Evolutionary conservation across 2,113 vertebrate species (phyloP).

Genomic region (Podarcis cretensis): DNA sequence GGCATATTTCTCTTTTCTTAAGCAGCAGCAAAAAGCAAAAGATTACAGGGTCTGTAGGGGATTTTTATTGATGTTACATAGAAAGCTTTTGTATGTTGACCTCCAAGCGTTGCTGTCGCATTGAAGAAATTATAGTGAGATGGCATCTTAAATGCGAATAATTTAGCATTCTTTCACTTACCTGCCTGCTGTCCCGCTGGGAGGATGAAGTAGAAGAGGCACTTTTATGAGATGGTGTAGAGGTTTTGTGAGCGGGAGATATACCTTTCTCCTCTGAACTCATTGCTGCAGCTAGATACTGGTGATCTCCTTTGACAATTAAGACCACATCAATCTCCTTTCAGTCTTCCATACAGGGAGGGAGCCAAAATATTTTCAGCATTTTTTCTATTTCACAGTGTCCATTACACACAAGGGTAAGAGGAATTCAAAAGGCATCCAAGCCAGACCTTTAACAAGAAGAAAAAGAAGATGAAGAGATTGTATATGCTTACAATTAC

Average conservation of each 20-base stretch:
- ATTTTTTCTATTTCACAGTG: slow-evolving; percentile 69
- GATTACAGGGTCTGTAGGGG: not conserved
- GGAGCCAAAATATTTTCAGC: slow-evolving; percentile 37
- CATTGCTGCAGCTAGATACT: slow-evolving; percentile 81
- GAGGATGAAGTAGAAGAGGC: slow-evolving; percentile 91
- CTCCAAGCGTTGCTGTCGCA: not conserved
- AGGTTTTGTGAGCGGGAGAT: slow-evolving; percentile 86
- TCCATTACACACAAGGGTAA: slow-evolving; percentile 23
- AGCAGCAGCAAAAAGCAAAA: not conserved
- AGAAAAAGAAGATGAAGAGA: slow-evolving; percentile 4
- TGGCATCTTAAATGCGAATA: not conserved
- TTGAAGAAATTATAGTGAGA: slow-evolving; percentile 1
- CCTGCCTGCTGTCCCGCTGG: slow-evolving; percentile 95
- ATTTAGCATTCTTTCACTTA: slow-evolving; percentile 66
- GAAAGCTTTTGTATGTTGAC: slow-evolving; percentile 16
- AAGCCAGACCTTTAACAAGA: slow-evolving; percentile 51
- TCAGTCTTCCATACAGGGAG: slow-evolving; percentile 61
- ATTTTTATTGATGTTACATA: slow-evolving; percentile 13
- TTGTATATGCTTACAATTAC: accelerated
- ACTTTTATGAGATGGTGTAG: slow-evolving; percentile 94
- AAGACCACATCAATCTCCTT: slow-evolving; percentile 68
- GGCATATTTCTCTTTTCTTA: not conserved
- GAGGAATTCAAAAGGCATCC: slow-evolving; percentile 33
- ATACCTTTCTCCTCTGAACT: slow-evolving; percentile 92
- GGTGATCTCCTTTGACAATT: slow-evolving; percentile 65